Evolutionary conservation across 2,113 vertebrate species (phyloP).

Genomic region (Rafetus swinhoei): DNA sequence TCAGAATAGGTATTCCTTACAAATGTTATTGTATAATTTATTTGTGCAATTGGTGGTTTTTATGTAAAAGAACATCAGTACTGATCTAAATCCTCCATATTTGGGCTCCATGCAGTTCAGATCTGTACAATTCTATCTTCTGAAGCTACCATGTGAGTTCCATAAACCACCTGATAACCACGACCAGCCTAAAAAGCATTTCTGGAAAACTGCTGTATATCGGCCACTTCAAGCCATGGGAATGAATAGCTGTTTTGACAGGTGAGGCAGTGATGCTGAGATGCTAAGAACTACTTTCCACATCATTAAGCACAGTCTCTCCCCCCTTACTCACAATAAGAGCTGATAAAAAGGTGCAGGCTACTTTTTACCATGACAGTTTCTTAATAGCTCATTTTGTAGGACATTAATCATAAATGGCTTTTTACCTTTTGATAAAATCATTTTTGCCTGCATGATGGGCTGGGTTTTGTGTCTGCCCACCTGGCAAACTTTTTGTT

Average conservation of each 20-base stretch:
- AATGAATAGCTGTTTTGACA: conserved; percentile 62
- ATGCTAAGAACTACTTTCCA: conserved; percentile 48
- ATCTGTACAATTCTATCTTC: conserved; percentile 34
- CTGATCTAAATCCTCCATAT: not conserved
- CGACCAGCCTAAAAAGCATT: conserved; percentile 29
- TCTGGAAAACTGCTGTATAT: conserved; percentile 23
- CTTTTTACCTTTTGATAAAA: conserved; percentile 5
- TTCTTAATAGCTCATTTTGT: conserved; percentile 18
- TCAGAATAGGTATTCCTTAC: not conserved
- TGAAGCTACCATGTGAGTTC: conserved; percentile 2
- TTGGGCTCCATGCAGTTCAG: conserved; percentile 9
- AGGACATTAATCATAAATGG: not conserved
- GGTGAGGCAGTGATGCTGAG: conserved; percentile 30
- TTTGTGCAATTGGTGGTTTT: not conserved
- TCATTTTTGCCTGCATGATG: not conserved
- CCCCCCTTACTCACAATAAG: not conserved
- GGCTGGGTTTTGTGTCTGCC: not conserved
- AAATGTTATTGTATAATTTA: not conserved
- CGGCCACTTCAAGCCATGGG: conserved; percentile 33
- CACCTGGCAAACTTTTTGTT: not conserved
- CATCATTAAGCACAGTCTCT: conserved; percentile 52
- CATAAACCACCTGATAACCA: not conserved
- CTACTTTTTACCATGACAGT: conserved; percentile 5
- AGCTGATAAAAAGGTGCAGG: conserved; percentile 26
- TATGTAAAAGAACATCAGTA: not conserved